These are phyloP conservation scores for Dolichopus griseipennis DNA, from an alignment of 2,888 invertebrate species.

Conservation along the genomic window DNA sequence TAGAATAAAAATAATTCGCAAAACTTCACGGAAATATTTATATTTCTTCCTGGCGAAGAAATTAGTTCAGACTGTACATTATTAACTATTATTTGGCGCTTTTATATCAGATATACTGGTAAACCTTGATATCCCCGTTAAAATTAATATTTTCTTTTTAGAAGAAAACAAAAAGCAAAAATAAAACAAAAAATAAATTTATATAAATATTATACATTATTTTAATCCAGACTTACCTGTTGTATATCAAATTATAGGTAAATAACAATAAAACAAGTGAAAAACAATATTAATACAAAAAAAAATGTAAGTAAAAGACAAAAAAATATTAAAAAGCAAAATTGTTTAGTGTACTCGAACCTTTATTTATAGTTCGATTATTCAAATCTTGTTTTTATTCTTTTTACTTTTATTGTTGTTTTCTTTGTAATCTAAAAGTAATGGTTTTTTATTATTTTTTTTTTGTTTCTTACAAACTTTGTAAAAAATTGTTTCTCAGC, in stretches of 20 bases:
- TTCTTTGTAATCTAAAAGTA: not conserved
- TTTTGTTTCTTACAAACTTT: not conserved
- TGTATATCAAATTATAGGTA: not conserved
- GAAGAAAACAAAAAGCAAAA: not conserved
- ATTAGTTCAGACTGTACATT: slow-evolving; percentile 1
- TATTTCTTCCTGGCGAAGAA: slow-evolving; percentile 1
- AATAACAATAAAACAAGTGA: not conserved
- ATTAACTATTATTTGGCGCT: not conserved
- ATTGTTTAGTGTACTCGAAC: not conserved
- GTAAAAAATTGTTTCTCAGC: not conserved
- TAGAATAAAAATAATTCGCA: not conserved
- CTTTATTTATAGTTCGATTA: not conserved
- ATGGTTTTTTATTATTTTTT: not conserved
- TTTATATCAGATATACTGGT: slow-evolving; percentile 2
- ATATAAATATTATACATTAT: not conserved
- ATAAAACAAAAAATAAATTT: not conserved
- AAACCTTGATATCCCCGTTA: slow-evolving; percentile 4
- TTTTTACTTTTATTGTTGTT: not conserved
- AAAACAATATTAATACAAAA: not conserved
- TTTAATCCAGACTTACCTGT: slow-evolving; percentile 1
- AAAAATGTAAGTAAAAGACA: not conserved
- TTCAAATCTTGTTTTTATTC: not conserved
- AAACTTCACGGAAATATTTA: slow-evolving; percentile 1
- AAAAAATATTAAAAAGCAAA: not conserved
- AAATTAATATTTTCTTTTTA: not conserved